These are phyloP conservation scores for Cepaea hortensis DNA, from an alignment of 2,888 invertebrate species.

Conservation along the genomic window DNA sequence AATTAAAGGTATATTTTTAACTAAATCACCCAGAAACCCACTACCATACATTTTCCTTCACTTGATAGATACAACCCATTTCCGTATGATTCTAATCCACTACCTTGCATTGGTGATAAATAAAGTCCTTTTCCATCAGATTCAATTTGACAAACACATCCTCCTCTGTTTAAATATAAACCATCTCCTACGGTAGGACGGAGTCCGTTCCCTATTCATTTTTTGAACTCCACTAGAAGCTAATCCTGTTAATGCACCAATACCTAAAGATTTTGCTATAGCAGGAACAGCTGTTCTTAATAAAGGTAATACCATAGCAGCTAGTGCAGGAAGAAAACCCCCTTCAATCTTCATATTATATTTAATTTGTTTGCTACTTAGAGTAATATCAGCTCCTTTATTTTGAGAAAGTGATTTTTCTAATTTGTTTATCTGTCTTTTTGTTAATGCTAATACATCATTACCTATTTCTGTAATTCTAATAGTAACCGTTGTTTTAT, in stretches of 20 bases:
- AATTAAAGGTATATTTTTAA: conserved; percentile 49
- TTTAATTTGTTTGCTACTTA: conserved; percentile 35
- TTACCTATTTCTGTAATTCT: conserved; percentile 41
- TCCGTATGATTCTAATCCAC: conserved; percentile 46
- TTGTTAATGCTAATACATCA: not conserved
- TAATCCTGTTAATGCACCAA: conserved; percentile 48
- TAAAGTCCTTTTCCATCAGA: conserved; percentile 48
- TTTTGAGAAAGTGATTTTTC: conserved; percentile 34
- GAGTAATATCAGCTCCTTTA: conserved; percentile 14
- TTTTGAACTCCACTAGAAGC: conserved; percentile 46
- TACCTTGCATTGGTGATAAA: conserved; percentile 41
- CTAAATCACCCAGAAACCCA: conserved; percentile 34
- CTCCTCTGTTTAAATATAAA: conserved; percentile 48
- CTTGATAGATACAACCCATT: conserved; percentile 47
- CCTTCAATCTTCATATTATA: conserved; percentile 48
- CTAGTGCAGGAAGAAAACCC: conserved; percentile 48
- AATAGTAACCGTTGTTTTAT: conserved; percentile 34
- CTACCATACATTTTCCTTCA: conserved; percentile 39
- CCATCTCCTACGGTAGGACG: no score
- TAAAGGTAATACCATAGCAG: conserved; percentile 43
- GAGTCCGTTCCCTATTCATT: conserved; percentile 21
- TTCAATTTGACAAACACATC: conserved; percentile 47
- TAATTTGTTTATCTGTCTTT: conserved; percentile 43
- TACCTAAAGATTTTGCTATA: conserved; percentile 36
- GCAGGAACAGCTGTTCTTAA: conserved; percentile 44